A percentile compares a stretch with the other conserved stretches of the same genome.
These are phyloP conservation scores for Stenotaenia linearis DNA, from an alignment of 2,888 invertebrate genomes.

Conservation along the genomic window DNA sequence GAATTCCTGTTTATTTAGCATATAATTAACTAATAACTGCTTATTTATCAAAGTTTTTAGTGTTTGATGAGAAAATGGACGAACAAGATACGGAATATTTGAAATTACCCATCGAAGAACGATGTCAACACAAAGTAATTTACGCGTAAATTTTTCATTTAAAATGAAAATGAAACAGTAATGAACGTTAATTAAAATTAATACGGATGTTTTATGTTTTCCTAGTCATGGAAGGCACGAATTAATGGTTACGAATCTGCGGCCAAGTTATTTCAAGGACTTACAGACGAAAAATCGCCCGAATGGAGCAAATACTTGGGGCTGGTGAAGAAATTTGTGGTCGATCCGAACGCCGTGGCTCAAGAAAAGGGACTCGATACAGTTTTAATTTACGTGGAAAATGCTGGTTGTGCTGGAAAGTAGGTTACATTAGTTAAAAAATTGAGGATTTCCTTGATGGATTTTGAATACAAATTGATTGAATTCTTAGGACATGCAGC, in stretches of 20 bases:
- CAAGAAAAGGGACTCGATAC: slow-evolving; percentile 95
- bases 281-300: slow-evolving; percentile 86
- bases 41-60: background rate
- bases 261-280: slow-evolving; percentile 75
- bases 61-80: slow-evolving; percentile 26
- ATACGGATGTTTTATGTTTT: slow-evolving; percentile 31
- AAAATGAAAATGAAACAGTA: background rate
- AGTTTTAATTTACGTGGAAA: slow-evolving; percentile 81
- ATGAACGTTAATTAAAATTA: background rate
- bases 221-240: slow-evolving; percentile 85
- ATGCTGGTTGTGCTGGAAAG: slow-evolving; percentile 80
- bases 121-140: slow-evolving; percentile 79
- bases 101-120: slow-evolving; percentile 80
- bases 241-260: slow-evolving; percentile 91
- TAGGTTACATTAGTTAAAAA: slow-evolving; percentile 46
- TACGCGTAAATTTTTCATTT: no score
- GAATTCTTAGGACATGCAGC: slow-evolving; percentile 60
- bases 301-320: slow-evolving; percentile 89
- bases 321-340: slow-evolving; percentile 87
- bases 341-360: slow-evolving; percentile 88
- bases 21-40: no score
- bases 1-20: no score
- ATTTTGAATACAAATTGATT: no score
- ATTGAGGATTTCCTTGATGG: background rate
- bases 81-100: slow-evolving; percentile 82